Conservation (phyloP, 2,888 invertebrate genomes). For the Rotaria magnacalcarata region DNA sequence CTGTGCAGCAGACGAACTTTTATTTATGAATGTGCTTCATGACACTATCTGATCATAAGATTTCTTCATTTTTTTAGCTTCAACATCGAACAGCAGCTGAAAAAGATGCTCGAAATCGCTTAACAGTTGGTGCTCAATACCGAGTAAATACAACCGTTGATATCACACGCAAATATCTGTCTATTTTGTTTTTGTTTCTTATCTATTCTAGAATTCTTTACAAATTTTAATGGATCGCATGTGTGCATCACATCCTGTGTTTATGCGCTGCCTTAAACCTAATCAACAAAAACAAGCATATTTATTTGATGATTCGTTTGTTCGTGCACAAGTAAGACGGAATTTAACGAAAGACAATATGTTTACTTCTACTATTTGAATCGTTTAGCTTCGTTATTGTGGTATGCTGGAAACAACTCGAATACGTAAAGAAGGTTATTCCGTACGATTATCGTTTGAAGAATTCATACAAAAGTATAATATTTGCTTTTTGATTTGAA, state of each 20-base stretch:
- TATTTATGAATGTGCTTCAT: too few species aligned
- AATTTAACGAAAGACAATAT: background rate
- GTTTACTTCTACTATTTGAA: background rate
- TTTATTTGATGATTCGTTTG: constrained; percentile 53
- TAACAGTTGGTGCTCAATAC: constrained; percentile 56
- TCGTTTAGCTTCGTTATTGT: constrained; percentile 54
- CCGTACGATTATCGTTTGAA: constrained; percentile 54
- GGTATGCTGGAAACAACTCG: constrained; percentile 57
- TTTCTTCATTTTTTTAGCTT: background rate
- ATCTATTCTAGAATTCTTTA: constrained; percentile 53
- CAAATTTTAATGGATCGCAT: constrained; percentile 55
- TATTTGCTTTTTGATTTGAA: background rate
- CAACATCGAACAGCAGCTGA: constrained; percentile 38
- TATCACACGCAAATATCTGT: background rate
- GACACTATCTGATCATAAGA: too few species aligned
- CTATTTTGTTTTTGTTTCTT: background rate
- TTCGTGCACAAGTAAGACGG: constrained; percentile 52
- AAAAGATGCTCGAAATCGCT: constrained; percentile 51
- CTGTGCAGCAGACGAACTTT: too few species aligned
- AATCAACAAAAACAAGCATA: constrained; percentile 54
- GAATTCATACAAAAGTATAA: constrained; percentile 56
- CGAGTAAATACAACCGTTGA: constrained; percentile 50
- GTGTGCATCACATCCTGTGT: constrained; percentile 54
- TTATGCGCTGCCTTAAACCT: constrained; percentile 57
- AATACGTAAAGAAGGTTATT: constrained; percentile 56